These are phyloP conservation scores for Drosophila austrosaltans DNA, from an alignment of 2,888 invertebrate genomes.

Conservation along the genomic window DNA sequence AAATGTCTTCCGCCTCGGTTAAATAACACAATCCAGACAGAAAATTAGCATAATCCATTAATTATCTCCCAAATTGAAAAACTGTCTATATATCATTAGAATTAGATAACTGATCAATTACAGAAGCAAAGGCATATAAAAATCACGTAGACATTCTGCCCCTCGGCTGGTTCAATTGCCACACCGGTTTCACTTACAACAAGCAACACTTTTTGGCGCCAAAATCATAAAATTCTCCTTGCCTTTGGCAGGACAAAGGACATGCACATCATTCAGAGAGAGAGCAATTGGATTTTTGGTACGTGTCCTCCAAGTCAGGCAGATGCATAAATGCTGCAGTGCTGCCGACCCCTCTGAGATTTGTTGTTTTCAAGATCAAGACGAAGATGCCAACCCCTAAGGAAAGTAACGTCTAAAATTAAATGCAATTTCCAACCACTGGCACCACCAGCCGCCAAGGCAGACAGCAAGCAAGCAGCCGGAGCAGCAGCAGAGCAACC, in stretches of 20 bases:
- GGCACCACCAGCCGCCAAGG: conserved; percentile 39
- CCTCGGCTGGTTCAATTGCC: neutral
- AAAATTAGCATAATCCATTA: neutral
- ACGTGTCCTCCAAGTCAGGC: conserved; percentile 15
- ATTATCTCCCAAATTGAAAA: neutral
- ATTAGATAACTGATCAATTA: conserved; percentile 2
- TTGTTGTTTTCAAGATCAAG: conserved; percentile 15
- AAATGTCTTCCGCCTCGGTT: no score
- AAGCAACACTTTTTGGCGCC: conserved; percentile 6
- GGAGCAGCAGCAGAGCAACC: neutral
- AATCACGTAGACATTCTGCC: neutral
- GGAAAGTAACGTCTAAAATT: conserved; percentile 59
- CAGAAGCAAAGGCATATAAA: neutral
- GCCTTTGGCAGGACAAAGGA: neutral
- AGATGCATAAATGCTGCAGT: conserved; percentile 10
- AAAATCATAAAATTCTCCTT: neutral
- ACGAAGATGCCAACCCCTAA: conserved; percentile 4
- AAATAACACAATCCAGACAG: no score
- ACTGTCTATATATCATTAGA: neutral
- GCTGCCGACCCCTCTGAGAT: conserved; percentile 10
- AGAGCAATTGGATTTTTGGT: conserved; percentile 15
- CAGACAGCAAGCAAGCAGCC: conserved; percentile 42
- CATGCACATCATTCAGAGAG: neutral
- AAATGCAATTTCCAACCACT: conserved; percentile 59
- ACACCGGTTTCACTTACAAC: conserved; percentile 6